Evolutionary conservation across 2,113 vertebrate species (phyloP).

Genomic region (Corythoichthys haematopterus): DNA sequence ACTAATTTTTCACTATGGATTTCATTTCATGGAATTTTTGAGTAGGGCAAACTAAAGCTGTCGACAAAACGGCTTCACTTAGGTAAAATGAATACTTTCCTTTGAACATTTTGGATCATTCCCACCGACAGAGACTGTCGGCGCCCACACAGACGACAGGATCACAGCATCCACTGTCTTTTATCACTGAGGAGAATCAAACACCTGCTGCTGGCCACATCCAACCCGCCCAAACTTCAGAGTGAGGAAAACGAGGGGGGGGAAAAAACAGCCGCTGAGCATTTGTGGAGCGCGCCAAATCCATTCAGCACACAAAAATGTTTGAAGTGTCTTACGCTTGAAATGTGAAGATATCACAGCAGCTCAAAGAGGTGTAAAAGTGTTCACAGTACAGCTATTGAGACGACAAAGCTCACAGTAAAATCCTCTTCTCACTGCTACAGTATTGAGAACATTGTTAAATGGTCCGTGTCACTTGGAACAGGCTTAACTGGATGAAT

Average conservation of each 20-base stretch:
- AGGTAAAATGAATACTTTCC: constrained; percentile 25
- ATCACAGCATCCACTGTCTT: constrained; percentile 25
- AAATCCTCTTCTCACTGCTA: background rate
- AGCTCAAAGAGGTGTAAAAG: constrained; percentile 16
- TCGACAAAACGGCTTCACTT: constrained; percentile 27
- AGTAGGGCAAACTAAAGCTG: constrained; percentile 13
- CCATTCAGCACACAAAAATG: constrained; percentile 15
- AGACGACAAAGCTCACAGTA: constrained; percentile 3
- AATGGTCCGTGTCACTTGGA: background rate
- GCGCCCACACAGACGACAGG: constrained; percentile 9
- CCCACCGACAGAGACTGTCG: constrained; percentile 16
- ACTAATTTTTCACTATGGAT: background rate
- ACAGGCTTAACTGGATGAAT: constrained; percentile 2
- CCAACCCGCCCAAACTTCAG: constrained; percentile 40
- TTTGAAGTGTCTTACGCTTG: constrained; percentile 16
- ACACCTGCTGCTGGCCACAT: constrained; percentile 55
- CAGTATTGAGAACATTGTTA: background rate
- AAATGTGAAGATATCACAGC: constrained; percentile 19
- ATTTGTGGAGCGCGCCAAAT: constrained; percentile 28
- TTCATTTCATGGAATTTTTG: background rate
- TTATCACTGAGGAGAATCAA: constrained; percentile 51
- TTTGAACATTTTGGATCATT: constrained; percentile 20
- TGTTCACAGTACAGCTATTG: constrained; percentile 3
- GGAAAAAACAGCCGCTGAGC: constrained; percentile 42
- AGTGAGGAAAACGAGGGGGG: constrained; percentile 25